A percentile compares a stretch with the other conserved stretches of the same genome.
Evolutionary conservation across 35 echinoderm and acorn worm species (phyloP).

Genomic region (Holothuria glaberrima): DNA sequence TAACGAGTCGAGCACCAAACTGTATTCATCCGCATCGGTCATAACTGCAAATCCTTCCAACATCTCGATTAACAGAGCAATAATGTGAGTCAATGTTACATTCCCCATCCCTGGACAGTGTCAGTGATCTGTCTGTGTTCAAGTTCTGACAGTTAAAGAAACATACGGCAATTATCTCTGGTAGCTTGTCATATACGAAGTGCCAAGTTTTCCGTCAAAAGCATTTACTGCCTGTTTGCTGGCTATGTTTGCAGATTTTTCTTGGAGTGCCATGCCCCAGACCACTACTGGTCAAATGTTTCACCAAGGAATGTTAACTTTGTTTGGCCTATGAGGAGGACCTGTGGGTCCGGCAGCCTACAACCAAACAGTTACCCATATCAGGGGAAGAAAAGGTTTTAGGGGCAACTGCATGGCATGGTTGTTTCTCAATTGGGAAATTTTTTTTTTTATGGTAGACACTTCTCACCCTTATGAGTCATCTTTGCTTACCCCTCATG

Average conservation of each 20-base stretch:
- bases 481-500: no score
- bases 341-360: no score
- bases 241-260: background rate
- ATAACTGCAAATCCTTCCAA: no score
- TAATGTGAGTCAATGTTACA: background rate
- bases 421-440: no score
- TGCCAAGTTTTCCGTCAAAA: background rate
- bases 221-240: conserved; percentile 3
- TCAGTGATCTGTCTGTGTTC: background rate
- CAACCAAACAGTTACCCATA: no score
- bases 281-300: background rate
- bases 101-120: background rate
- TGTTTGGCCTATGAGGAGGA: no score
- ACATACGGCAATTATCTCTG: background rate
- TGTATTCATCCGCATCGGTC: no score
- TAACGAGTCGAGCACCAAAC: background rate
- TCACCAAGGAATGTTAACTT: background rate
- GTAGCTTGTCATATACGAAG: background rate
- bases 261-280: background rate
- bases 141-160: background rate
- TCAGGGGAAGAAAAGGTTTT: no score
- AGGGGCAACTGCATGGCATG: no score
- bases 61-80: background rate
- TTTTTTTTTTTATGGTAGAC: no score
- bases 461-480: no score